A percentile compares a stretch with the other conserved stretches of the same genome.
phyloP scores from a whole-genome alignment of 2,888 invertebrate species.

The Drosophila vallismaia region DNA sequence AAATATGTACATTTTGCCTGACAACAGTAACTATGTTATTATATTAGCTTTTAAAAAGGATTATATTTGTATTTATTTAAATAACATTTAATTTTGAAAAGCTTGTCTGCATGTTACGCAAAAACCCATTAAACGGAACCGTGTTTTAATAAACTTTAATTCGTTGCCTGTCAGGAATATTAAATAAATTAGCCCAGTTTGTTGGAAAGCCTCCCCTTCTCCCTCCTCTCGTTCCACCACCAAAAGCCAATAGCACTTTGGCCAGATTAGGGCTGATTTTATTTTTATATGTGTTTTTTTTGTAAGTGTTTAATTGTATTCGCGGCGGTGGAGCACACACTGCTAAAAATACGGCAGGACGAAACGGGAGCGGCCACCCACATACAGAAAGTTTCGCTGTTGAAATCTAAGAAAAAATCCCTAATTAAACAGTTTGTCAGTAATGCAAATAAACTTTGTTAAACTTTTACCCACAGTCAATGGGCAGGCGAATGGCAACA shows the following conservation, averaged over 20 bases:
- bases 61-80: background rate
- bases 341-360: background rate
- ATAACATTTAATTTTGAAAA: background rate
- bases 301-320: conserved; percentile 59
- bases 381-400: conserved; percentile 56
- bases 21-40: background rate
- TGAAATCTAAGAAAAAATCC: conserved; percentile 71
- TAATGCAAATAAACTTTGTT: conserved; percentile 78
- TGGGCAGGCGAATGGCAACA: conserved; percentile 30
- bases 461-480: conserved; percentile 71
- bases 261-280: conserved; percentile 51
- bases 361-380: conserved; percentile 10
- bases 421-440: conserved; percentile 79
- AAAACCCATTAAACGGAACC: conserved; percentile 11
- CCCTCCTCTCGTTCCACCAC: conserved; percentile 7
- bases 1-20: background rate
- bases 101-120: background rate
- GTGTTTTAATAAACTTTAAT: conserved; percentile 24
- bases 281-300: conserved; percentile 31
- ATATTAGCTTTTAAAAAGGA: conserved; percentile 2
- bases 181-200: conserved; percentile 26
- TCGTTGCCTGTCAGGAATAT: conserved; percentile 14
- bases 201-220: conserved; percentile 5
- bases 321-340: conserved; percentile 35
- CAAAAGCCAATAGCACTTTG: conserved; percentile 30